Conservation (phyloP, 2,888 invertebrate genomes). For the Tipula confusa region DNA sequence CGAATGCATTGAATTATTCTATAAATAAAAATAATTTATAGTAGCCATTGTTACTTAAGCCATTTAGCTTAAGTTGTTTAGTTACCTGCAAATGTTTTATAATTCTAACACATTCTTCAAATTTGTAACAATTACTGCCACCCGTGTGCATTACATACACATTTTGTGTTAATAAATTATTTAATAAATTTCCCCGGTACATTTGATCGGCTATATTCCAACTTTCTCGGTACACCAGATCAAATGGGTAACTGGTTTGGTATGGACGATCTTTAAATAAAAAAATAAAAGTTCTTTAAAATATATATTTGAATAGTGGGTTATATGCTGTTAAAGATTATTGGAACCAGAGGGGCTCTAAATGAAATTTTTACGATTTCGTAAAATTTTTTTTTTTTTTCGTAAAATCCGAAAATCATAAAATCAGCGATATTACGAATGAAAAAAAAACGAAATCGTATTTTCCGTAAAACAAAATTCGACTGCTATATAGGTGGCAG, state of each 20-base stretch:
- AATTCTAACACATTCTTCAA: conserved; percentile 43
- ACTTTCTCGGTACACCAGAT: conserved; percentile 42
- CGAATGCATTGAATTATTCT: not conserved
- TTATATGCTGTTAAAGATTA: too few relatives aligned
- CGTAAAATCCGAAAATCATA: too few relatives aligned
- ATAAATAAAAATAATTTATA: not conserved
- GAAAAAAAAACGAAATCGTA: too few relatives aligned
- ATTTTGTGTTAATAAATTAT: conserved; percentile 41
- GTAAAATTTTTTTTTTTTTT: too few relatives aligned
- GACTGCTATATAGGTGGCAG: too few relatives aligned
- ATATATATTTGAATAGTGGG: too few relatives aligned
- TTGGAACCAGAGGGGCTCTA: too few relatives aligned
- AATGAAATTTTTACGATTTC: too few relatives aligned
- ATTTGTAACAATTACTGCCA: conserved; percentile 37
- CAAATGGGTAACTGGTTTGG: conserved; percentile 38
- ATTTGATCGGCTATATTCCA: conserved; percentile 40
- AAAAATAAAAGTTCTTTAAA: too few relatives aligned
- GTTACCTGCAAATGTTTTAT: conserved; percentile 32
- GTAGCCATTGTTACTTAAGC: not conserved
- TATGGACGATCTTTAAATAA: not conserved
- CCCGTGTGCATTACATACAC: conserved; percentile 52
- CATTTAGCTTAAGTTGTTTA: not conserved
- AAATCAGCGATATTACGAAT: too few relatives aligned
- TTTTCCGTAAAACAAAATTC: too few relatives aligned
- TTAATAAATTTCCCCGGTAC: conserved; percentile 36